Conservation (phyloP, 2,113 vertebrate genomes). For the Microtus ochrogaster region DNA sequence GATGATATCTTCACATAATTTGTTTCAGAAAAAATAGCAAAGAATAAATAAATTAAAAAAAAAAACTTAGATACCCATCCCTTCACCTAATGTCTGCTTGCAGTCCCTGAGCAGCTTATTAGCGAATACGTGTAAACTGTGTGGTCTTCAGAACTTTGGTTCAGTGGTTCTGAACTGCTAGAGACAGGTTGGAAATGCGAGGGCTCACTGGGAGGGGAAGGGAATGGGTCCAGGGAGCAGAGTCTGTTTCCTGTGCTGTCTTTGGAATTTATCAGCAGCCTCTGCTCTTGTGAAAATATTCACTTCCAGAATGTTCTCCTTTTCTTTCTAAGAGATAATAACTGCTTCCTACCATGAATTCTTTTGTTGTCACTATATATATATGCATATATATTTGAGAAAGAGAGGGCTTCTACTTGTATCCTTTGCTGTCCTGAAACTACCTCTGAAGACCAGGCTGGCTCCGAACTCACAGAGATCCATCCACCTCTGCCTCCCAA, state of each 20-base stretch:
- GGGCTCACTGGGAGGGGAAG: fast-evolving
- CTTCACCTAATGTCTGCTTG: conserved; percentile 56
- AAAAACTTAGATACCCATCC: conserved; percentile 33
- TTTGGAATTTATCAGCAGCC: not conserved
- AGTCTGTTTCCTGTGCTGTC: not conserved
- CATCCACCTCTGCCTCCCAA: too few species aligned
- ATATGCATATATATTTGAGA: too few species aligned
- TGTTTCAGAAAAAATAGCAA: conserved; percentile 23
- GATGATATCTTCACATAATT: conserved; percentile 36
- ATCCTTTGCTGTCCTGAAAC: too few species aligned
- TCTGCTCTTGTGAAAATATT: not conserved
- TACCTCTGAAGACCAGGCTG: too few species aligned
- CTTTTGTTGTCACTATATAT: too few species aligned
- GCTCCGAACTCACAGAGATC: too few species aligned
- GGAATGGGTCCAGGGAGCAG: fast-evolving
- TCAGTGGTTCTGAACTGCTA: not conserved
- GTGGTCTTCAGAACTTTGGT: conserved; percentile 11
- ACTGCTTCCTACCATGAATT: not conserved
- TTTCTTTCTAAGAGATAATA: conserved; percentile 9
- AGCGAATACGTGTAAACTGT: conserved; percentile 27
- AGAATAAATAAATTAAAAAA: conserved; percentile 60
- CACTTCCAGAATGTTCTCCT: not conserved
- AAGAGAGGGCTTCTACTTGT: too few species aligned
- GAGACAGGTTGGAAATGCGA: not conserved
- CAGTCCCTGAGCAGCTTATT: conserved; percentile 52